Conservation (phyloP, 2,113 vertebrate species). For the Chaetura pelagica region DNA sequence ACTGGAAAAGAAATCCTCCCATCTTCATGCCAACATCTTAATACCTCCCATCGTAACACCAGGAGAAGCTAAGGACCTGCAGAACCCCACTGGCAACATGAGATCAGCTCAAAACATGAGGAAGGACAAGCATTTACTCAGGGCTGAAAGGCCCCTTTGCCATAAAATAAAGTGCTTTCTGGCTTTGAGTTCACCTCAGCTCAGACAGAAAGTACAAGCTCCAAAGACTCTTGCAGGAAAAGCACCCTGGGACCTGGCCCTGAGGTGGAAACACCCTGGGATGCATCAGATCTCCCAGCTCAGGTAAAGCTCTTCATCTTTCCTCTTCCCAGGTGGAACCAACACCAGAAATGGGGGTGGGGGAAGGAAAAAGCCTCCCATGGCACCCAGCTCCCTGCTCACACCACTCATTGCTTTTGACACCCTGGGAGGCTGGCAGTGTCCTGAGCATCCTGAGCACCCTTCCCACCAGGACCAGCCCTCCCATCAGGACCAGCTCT, state of each 20-base stretch:
- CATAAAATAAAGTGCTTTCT: background rate
- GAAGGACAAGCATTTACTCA: background rate
- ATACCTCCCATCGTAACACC: background rate
- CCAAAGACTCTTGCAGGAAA: background rate
- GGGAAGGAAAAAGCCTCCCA: background rate
- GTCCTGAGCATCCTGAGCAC: fast-evolving
- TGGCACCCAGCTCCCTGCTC: fast-evolving
- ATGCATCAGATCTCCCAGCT: fast-evolving
- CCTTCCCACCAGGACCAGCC: background rate
- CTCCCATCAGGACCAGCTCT: background rate
- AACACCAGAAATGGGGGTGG: fast-evolving
- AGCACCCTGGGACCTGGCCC: background rate
- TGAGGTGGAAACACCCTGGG: background rate
- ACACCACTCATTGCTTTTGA: fast-evolving
- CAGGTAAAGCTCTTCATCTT: background rate
- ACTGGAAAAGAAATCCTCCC: background rate
- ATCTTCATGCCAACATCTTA: background rate
- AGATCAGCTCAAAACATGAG: background rate
- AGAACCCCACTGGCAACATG: background rate
- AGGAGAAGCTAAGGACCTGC: background rate
- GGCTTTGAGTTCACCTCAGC: background rate
- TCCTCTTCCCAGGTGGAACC: background rate
- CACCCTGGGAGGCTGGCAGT: fast-evolving
- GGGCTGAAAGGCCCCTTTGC: background rate
- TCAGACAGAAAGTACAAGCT: background rate